Percentiles rank a stretch among this genome's conserved stretches.
Evolutionary conservation across 1,140 invertebrate species (phyloP).

Genomic region (Saccostrea glomerata): DNA sequence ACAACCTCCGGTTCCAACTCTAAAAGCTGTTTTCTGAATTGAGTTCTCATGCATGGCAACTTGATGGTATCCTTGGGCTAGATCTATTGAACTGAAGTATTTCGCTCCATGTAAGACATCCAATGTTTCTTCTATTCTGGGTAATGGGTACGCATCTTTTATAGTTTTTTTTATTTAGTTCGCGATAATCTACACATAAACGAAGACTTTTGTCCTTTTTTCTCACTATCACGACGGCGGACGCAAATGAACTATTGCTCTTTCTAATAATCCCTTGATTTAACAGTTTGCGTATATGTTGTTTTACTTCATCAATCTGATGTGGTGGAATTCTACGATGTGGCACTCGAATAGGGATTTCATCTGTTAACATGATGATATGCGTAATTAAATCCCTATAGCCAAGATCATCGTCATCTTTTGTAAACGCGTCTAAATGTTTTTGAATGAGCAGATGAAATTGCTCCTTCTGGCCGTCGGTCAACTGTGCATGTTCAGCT

Average conservation of each 20-base stretch:
- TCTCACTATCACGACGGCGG: conserved; percentile 16
- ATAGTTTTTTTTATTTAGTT: conserved; percentile 35
- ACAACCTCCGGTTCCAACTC: conserved; percentile 31
- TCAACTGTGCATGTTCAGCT: too few species aligned
- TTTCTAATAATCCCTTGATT: background rate
- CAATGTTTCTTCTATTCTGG: conserved; percentile 51
- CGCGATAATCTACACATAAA: conserved; percentile 49
- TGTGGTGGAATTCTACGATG: conserved; percentile 54
- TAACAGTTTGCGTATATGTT: conserved; percentile 46
- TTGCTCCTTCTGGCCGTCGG: too few species aligned
- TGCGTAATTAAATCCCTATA: background rate
- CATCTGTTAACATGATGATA: conserved; percentile 44
- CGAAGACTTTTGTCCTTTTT: conserved; percentile 47
- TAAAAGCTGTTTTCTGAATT: conserved; percentile 43
- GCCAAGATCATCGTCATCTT: too few species aligned
- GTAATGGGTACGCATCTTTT: conserved; percentile 33
- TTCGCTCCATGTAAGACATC: conserved; percentile 47
- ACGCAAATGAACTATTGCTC: conserved; percentile 41
- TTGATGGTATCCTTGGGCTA: background rate
- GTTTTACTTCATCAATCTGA: conserved; percentile 56
- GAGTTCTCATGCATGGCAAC: background rate
- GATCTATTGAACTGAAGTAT: conserved; percentile 70
- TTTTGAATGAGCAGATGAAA: too few species aligned
- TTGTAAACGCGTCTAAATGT: too few species aligned
- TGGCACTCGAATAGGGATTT: conserved; percentile 46